Conservation (phyloP, 1,140 invertebrate genomes). For the Amphibalanus amphitrite region DNA sequence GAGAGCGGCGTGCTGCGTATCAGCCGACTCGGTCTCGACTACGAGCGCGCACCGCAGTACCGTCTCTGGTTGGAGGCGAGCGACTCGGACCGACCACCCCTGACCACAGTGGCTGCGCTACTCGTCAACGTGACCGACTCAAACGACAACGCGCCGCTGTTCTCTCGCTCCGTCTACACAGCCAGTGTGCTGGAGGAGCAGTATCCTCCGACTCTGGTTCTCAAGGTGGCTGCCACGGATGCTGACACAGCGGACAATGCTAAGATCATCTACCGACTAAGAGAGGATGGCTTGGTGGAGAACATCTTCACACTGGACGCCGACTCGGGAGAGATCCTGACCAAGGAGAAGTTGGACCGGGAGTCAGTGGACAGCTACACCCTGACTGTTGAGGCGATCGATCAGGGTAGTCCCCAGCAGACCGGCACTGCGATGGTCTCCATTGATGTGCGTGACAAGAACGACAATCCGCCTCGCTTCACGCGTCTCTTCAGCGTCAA, state of each 20-base stretch:
- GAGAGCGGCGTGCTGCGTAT: slow-evolving; percentile 59
- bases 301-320: slow-evolving; percentile 65
- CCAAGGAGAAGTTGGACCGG: slow-evolving; percentile 62
- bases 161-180: slow-evolving; percentile 62
- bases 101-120: slow-evolving; percentile 48
- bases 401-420: slow-evolving; percentile 62
- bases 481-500: slow-evolving; percentile 81
- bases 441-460: slow-evolving; percentile 72
- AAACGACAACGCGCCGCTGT: slow-evolving; percentile 77
- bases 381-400: slow-evolving; percentile 65
- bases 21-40: slow-evolving; percentile 59
- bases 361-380: slow-evolving; percentile 70
- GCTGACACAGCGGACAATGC: slow-evolving; percentile 73
- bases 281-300: slow-evolving; percentile 29
- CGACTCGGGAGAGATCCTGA: slow-evolving; percentile 65
- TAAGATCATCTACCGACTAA: slow-evolving; percentile 55
- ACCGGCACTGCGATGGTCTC: slow-evolving; percentile 69
- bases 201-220: slow-evolving; percentile 53
- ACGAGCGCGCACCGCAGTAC: slow-evolving; percentile 63
- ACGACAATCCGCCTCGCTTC: slow-evolving; percentile 87
- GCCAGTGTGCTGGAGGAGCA: slow-evolving; percentile 70
- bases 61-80: slow-evolving; percentile 84
- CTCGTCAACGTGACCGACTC: slow-evolving; percentile 72
- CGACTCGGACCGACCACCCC: slow-evolving; percentile 59
- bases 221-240: slow-evolving; percentile 63